Evolutionary conservation across 2,113 vertebrate species (phyloP), one percentile per base, ranked within the genome.

Genomic region (Oreochromis tanganicae): DNA sequence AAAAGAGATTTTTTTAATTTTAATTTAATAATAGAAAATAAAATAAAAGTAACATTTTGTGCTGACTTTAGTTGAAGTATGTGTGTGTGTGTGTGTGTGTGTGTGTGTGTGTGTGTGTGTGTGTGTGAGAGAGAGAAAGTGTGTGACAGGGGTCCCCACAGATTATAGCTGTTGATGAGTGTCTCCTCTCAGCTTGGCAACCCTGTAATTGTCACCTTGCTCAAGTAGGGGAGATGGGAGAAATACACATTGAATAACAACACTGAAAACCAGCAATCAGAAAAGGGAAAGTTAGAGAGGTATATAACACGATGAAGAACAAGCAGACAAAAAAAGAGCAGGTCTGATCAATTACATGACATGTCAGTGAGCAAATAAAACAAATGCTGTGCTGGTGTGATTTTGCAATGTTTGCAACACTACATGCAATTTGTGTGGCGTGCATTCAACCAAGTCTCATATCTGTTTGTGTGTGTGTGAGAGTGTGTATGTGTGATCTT

Each of bases 141-240:
- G 78, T 75, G 91, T 88, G 92, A 95, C 91, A 93, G 84, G 91
- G 92, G 94, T 95, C 93, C 93, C 93, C 84, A 84, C 91, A 95
- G 95, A 95, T 96, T 95, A 95, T 93, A 93, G 87, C 94, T 92
- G 93, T 93, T 94, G 94, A 95, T 95, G 94, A 95, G 93, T 83
- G 54, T 93, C 93, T 93, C 88, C 89, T 92, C 90, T 95, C 92
- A 91, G 88, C 88, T 92, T 90, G 90, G 87, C 92, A 88, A 95
- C 87, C 90, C 89, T 94, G 88, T 95, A 95, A 96, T 96, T 96
- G 95, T 95, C 94, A 95, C 91, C 90, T 93, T 87, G 88, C 92
- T 95, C 85, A 90, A 93, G 92, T 88, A 86, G 87, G 86, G 87
- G 83, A 89, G 87, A 90, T 90, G 89, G 88, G 90, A 89, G 86